These are phyloP conservation scores for Callospermophilus lateralis DNA, from an alignment of 2,113 vertebrate genomes.

Conservation along the genomic window DNA sequence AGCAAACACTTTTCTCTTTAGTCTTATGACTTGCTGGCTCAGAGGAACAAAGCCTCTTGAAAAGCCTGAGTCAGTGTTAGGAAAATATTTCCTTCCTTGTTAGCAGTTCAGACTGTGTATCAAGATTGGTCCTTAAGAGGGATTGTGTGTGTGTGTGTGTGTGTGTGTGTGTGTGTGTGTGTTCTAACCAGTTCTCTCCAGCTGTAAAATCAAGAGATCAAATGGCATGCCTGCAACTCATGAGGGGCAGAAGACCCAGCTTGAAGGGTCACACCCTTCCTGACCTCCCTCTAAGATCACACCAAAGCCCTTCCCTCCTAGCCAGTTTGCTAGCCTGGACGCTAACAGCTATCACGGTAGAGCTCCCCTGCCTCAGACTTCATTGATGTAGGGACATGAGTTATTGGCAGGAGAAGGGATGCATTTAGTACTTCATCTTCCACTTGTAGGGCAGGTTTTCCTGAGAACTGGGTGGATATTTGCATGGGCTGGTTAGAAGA, in stretches of 20 bases:
- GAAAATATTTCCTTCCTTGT: neutral
- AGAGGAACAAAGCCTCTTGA: neutral
- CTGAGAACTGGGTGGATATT: neutral
- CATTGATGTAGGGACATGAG: neutral
- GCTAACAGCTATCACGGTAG: neutral
- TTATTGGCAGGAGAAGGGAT: neutral
- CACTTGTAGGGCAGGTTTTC: neutral
- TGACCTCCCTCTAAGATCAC: neutral
- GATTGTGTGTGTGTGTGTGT: neutral
- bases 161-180: neutral
- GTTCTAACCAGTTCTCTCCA: conserved; percentile 16
- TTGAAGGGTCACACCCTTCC: neutral
- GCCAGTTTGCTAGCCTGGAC: neutral
- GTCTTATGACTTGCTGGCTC: conserved; percentile 15
- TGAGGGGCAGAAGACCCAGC: neutral
- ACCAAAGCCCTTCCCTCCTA: neutral
- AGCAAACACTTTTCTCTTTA: neutral
- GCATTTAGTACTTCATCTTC: neutral
- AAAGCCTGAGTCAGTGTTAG: conserved; percentile 12
- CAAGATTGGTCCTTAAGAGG: neutral
- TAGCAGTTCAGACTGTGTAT: neutral
- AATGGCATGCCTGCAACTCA: neutral
- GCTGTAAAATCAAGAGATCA: neutral
- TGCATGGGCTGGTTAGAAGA: neutral
- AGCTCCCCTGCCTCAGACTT: neutral